Evolutionary conservation across 2,888 invertebrate species (phyloP), one percentile per base, ranked within the genome.

Genomic region (Phyto melanocephala): DNA sequence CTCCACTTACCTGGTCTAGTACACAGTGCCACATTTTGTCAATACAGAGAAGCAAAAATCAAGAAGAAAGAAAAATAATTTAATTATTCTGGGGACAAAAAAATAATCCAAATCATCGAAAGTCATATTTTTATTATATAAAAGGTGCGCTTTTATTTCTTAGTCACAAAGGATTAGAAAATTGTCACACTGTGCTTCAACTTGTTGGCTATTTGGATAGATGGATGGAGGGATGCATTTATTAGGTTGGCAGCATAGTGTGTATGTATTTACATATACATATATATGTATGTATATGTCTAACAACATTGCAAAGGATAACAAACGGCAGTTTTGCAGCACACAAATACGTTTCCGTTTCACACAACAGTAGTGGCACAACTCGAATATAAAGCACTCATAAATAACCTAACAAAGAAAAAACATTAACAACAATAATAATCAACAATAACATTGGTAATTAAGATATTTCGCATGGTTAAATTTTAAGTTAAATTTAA

Each of bases 401-500:
- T 33, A 42, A 42, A 42, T 15, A 15, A 42, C 17, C 33, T 15
- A 68, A 42, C 52, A 40, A 65, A 20, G 7, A 10, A 20, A 58
- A 45, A 76, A 67, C 75, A 65, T 71, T 74, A 63, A 65, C 68
- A 63, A 65, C 68, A 81, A 78, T 74, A 71, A 71, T 67, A 78
- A 78, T 74, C 70, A 68, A 77, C 72, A 81, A 28, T 5, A 28
- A 65, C 74, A 78, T 75, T 78, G 65, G 70, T 70, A 81, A 81
- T 81, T 78, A 81, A 81, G 81, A 81, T 81, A 74, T 81, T 81
- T 78, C 78, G 78, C 74, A 74, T 81, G 81, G 74, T 60, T 81
- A 70, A 77, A 81, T 74, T 78, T 78, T 10, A 42, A 78, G 56
- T 81, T 81, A 28, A 77, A 70, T 77, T 81, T 74, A 78, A 63